Evolutionary conservation across 2,113 vertebrate species (phyloP).

Genomic region (Chitala chitala): DNA sequence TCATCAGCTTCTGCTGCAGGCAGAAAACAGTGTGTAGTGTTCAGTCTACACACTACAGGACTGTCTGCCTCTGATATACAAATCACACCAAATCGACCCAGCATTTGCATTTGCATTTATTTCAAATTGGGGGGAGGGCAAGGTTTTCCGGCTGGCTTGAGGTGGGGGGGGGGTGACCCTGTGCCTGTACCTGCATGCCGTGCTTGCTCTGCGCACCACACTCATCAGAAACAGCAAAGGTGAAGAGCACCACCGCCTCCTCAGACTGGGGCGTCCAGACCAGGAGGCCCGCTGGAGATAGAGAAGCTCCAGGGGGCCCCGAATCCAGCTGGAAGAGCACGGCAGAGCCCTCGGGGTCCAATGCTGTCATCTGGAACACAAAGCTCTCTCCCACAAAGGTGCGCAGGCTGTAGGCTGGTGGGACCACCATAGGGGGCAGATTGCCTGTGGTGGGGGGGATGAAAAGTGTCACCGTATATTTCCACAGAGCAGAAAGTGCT

Average conservation of each 20-base stretch:
- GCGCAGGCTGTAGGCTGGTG: conserved; percentile 49
- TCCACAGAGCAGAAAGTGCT: too few relatives aligned
- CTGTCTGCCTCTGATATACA: too few relatives aligned
- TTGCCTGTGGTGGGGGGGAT: conserved; percentile 54
- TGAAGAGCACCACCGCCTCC: conserved; percentile 45
- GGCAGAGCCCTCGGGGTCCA: conserved; percentile 70
- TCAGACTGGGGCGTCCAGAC: conserved; percentile 64
- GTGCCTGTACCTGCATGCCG: conserved; percentile 56
- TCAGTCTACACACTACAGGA: too few relatives aligned
- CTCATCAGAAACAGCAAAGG: conserved; percentile 63
- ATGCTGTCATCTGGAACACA: conserved; percentile 69
- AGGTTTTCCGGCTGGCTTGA: background rate
- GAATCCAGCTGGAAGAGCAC: conserved; percentile 66
- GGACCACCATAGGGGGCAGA: conserved; percentile 63
- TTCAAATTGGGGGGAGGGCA: too few relatives aligned
- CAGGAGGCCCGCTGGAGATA: conserved; percentile 71
- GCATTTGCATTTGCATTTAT: too few relatives aligned
- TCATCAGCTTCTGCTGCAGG: too few relatives aligned
- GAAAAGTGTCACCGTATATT: conserved; percentile 28
- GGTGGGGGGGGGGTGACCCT: too few relatives aligned
- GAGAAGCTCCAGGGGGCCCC: conserved; percentile 55
- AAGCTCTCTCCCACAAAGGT: conserved; percentile 73
- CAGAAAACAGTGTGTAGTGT: too few relatives aligned
- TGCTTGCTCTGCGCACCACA: conserved; percentile 64
- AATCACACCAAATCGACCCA: too few relatives aligned